These are phyloP conservation scores for Polypedilum pembai DNA, from an alignment of 1,140 invertebrate species.

Conservation along the genomic window DNA sequence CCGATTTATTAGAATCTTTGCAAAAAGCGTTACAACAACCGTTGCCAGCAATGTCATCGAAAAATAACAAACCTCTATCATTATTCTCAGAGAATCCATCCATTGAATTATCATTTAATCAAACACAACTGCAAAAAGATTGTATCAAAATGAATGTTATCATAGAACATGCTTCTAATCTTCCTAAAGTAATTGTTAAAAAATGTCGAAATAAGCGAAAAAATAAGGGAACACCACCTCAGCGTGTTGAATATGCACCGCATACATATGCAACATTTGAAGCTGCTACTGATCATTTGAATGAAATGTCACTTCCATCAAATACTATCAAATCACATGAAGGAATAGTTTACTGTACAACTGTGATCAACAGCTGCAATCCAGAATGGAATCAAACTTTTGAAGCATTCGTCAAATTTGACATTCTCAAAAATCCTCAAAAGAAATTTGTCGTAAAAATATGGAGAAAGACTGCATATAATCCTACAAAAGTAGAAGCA, in stretches of 20 bases:
- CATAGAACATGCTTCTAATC: conserved; percentile 50
- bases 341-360: conserved; percentile 45
- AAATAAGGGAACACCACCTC: conserved; percentile 35
- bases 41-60: neutral
- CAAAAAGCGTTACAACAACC: conserved; percentile 40
- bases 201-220: conserved; percentile 35
- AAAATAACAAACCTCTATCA: neutral
- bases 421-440: conserved; percentile 51
- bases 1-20: conserved; percentile 45
- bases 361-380: conserved; percentile 47
- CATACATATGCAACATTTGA: conserved; percentile 56
- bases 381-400: conserved; percentile 52
- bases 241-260: conserved; percentile 44
- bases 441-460: conserved; percentile 54
- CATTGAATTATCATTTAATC: neutral
- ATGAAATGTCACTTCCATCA: conserved; percentile 32
- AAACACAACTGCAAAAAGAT: neutral
- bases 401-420: conserved; percentile 46
- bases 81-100: neutral
- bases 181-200: conserved; percentile 46
- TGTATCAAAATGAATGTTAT: conserved; percentile 46
- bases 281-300: conserved; percentile 32
- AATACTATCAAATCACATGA: conserved; percentile 39
- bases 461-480: conserved; percentile 46
- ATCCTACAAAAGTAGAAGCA: conserved; percentile 36